A percentile compares a stretch with the other conserved stretches of the same genome.
Conservation (phyloP, 2,113 vertebrate genomes). For the Nibea coibor region DNA sequence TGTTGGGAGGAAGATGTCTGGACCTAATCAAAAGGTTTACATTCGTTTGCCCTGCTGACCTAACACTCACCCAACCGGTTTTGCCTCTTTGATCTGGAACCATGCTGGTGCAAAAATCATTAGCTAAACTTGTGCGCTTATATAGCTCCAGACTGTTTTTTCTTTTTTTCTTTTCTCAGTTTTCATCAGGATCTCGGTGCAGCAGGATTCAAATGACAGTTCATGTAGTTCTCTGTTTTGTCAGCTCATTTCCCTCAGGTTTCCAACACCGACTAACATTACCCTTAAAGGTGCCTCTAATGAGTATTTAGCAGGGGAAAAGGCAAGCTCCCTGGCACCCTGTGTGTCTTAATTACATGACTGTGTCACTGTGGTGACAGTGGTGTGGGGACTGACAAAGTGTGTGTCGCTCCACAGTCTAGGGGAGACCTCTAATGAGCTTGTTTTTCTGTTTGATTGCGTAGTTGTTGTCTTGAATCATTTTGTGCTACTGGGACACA, state of each 20-base stretch:
- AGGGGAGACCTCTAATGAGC: conserved; percentile 78
- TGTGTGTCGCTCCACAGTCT: conserved; percentile 46
- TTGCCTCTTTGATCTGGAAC: conserved; percentile 47
- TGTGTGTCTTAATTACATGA: conserved; percentile 77
- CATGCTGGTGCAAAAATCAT: conserved; percentile 60
- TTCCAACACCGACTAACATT: conserved; percentile 70
- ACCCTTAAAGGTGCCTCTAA: conserved; percentile 81
- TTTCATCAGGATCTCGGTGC: conserved; percentile 32
- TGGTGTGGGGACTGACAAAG: conserved; percentile 67
- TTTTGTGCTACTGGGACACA: conserved; percentile 47
- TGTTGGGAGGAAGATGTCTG: not conserved
- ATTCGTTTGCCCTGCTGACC: conserved; percentile 46
- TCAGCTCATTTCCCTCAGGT: conserved; percentile 73
- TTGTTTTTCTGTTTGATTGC: conserved; percentile 77
- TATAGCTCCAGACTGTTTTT: not conserved
- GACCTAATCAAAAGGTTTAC: conserved; percentile 50
- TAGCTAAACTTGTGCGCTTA: conserved; percentile 25
- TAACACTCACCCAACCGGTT: conserved; percentile 24
- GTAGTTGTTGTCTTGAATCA: conserved; percentile 60
- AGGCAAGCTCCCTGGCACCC: conserved; percentile 65
- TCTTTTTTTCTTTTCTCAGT: not conserved
- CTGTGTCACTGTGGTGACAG: conserved; percentile 80
- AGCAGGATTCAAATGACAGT: conserved; percentile 41
- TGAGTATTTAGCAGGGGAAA: conserved; percentile 80
- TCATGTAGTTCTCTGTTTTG: conserved; percentile 62